Conservation (phyloP, 1,140 invertebrate genomes). For the Papilio helenus region DNA sequence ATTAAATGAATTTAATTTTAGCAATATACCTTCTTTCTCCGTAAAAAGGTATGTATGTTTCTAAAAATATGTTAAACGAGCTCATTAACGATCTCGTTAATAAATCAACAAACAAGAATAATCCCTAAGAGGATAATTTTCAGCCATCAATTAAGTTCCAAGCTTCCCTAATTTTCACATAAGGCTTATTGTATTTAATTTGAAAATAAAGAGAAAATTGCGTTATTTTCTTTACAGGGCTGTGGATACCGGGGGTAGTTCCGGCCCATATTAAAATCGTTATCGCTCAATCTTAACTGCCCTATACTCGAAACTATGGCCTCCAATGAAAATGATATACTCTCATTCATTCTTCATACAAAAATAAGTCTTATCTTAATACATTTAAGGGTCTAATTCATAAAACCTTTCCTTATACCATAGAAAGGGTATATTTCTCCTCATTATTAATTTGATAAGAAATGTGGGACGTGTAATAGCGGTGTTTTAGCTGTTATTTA, state of each 20-base stretch:
- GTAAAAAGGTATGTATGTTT: not conserved
- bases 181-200: slow-evolving; percentile 21
- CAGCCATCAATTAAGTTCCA: not conserved
- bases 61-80: not conserved
- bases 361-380: slow-evolving; percentile 52
- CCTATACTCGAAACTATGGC: slow-evolving; percentile 77
- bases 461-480: slow-evolving; percentile 52
- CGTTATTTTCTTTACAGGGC: slow-evolving; percentile 66
- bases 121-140: slow-evolving; percentile 26
- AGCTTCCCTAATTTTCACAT: slow-evolving; percentile 12
- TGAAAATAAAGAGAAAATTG: slow-evolving; percentile 61
- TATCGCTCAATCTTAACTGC: slow-evolving; percentile 80
- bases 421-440: slow-evolving; percentile 64
- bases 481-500: slow-evolving; percentile 44
- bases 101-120: not conserved
- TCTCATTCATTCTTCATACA: slow-evolving; percentile 49
- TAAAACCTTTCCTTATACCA: slow-evolving; percentile 22
- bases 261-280: slow-evolving; percentile 80
- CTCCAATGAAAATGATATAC: slow-evolving; percentile 76
- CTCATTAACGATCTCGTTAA: not conserved
- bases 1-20: not conserved
- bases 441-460: slow-evolving; percentile 80
- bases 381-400: slow-evolving; percentile 47
- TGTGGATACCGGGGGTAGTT: slow-evolving; percentile 63
- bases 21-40: not conserved